These are phyloP conservation scores for Drosophila bocki DNA, from an alignment of 1,140 invertebrate species.

Conservation along the genomic window DNA sequence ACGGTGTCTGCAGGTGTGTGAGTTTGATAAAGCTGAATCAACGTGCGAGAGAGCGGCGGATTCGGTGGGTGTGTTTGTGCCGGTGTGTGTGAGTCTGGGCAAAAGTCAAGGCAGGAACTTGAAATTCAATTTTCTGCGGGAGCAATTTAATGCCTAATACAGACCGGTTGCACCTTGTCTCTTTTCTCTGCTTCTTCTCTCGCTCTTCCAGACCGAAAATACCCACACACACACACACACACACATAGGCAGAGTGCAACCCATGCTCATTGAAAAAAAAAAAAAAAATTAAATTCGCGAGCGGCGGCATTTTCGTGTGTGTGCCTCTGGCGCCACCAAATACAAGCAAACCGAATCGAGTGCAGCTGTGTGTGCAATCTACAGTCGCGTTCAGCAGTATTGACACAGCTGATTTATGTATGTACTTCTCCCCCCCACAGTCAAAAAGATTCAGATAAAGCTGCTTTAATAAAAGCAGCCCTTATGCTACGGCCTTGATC, in stretches of 20 bases:
- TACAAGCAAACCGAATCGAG: slow-evolving; percentile 19
- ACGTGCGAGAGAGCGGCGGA: slow-evolving; percentile 24
- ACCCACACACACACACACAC: slow-evolving; percentile 17
- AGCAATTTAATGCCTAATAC: slow-evolving; percentile 44
- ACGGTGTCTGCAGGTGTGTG: background rate
- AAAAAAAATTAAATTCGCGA: slow-evolving; percentile 21
- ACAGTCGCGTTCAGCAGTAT: slow-evolving; percentile 29
- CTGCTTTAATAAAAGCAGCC: background rate
- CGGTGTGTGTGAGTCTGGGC: slow-evolving; percentile 28
- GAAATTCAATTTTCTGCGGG: slow-evolving; percentile 45
- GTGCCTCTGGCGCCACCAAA: slow-evolving; percentile 29
- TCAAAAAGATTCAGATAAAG: slow-evolving; percentile 29
- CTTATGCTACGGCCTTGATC: background rate
- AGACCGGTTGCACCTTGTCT: slow-evolving; percentile 49
- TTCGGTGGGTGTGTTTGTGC: slow-evolving; percentile 12
- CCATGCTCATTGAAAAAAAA: slow-evolving; percentile 7
- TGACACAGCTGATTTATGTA: slow-evolving; percentile 16
- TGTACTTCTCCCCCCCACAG: background rate
- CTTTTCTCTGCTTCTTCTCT: slow-evolving; percentile 15
- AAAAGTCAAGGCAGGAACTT: slow-evolving; percentile 54
- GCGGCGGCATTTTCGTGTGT: slow-evolving; percentile 21
- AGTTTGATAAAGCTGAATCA: slow-evolving; percentile 46
- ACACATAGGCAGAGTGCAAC: slow-evolving; percentile 11
- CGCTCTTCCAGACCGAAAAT: slow-evolving; percentile 31
- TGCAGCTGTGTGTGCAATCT: slow-evolving; percentile 10